These are phyloP conservation scores for Lampris megalopsis DNA, from an alignment of 2,113 vertebrate genomes.

Conservation along the genomic window DNA sequence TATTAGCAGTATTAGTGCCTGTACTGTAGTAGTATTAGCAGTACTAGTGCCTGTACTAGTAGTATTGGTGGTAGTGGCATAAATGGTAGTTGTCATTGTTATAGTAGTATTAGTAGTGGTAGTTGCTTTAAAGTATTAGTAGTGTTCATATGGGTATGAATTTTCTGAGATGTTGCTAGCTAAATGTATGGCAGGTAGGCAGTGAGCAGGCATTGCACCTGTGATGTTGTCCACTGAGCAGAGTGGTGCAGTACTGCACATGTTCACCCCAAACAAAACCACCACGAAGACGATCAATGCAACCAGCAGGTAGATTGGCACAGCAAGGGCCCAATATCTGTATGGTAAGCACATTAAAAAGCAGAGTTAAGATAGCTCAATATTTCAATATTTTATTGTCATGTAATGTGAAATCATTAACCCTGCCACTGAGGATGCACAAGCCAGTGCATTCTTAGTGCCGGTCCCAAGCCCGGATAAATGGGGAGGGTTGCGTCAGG, in stretches of 20 bases:
- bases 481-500: too few species aligned
- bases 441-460: too few species aligned
- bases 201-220: slow-evolving; percentile 73
- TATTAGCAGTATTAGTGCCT: too few species aligned
- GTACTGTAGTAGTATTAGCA: too few species aligned
- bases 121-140: background rate
- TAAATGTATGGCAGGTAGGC: background rate
- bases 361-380: background rate
- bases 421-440: too few species aligned
- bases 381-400: too few species aligned
- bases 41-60: too few species aligned
- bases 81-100: background rate
- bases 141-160: background rate
- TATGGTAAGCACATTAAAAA: slow-evolving; percentile 2
- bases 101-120: background rate
- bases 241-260: slow-evolving; percentile 93
- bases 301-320: slow-evolving; percentile 91
- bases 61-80: too few species aligned
- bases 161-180: too few species aligned
- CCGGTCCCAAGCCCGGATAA: too few species aligned
- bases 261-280: slow-evolving; percentile 92
- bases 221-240: slow-evolving; percentile 90
- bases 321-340: slow-evolving; percentile 94
- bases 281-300: slow-evolving; percentile 78
- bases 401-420: too few species aligned